A percentile compares a stretch with the other conserved stretches of the same genome.
These are phyloP conservation scores for Serranus cabrilla DNA, from an alignment of 2,797 vertebrate species.

Conservation along the genomic window DNA sequence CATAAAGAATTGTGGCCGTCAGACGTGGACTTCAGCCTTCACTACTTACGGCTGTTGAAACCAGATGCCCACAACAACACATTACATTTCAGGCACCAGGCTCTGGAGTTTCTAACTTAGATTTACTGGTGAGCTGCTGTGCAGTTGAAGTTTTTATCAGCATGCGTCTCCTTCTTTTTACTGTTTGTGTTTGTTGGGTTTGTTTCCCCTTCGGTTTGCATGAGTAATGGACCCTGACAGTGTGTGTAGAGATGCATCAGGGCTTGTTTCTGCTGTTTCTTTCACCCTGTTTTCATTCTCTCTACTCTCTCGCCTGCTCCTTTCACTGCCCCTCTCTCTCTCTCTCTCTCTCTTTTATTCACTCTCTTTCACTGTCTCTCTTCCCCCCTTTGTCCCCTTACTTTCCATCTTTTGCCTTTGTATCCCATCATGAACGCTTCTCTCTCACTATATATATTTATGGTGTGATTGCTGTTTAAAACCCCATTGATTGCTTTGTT, in stretches of 20 bases:
- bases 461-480: conserved; percentile 90
- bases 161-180: conserved; percentile 16
- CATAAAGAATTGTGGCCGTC: not conserved
- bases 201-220: conserved; percentile 60
- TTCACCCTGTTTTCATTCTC: conserved; percentile 61
- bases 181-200: conserved; percentile 36
- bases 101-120: not conserved
- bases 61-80: not conserved
- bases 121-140: conserved; percentile 8
- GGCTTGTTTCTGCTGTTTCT: conserved; percentile 71
- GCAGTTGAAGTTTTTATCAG: conserved; percentile 25
- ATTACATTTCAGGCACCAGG: not conserved
- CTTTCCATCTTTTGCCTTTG: conserved; percentile 75
- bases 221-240: conserved; percentile 67
- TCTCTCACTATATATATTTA: conserved; percentile 85
- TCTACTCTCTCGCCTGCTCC: conserved; percentile 64
- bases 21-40: not conserved
- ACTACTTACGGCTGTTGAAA: not conserved
- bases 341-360: conserved; percentile 1
- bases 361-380: conserved; percentile 57
- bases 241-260: conserved; percentile 78
- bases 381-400: conserved; percentile 62
- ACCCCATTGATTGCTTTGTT: conserved; percentile 92
- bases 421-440: conserved; percentile 81
- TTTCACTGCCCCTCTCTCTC: conserved; percentile 54